Conservation (phyloP, 1,140 invertebrate species). For the Mactra quadrangularis region DNA sequence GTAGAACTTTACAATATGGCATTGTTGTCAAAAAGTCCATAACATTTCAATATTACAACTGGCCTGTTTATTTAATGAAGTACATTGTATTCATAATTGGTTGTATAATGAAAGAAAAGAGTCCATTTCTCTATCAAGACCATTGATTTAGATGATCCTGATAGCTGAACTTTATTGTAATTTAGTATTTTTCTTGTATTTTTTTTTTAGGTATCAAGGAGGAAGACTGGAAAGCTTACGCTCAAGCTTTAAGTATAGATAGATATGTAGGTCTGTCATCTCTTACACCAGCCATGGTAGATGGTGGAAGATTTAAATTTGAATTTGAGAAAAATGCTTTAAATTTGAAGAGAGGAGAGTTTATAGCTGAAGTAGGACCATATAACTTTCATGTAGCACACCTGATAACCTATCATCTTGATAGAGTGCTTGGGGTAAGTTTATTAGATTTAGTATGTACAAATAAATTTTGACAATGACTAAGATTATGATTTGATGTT, state of each 20-base stretch:
- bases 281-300: constrained; percentile 37
- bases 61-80: too few relatives aligned
- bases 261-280: constrained; percentile 50
- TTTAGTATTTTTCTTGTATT: constrained; percentile 14
- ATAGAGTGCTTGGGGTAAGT: constrained; percentile 79
- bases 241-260: constrained; percentile 58
- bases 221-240: constrained; percentile 70
- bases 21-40: too few relatives aligned
- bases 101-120: too few relatives aligned
- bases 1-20: too few relatives aligned
- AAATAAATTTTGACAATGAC: too few relatives aligned
- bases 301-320: constrained; percentile 69
- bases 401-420: constrained; percentile 71
- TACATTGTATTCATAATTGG: too few relatives aligned
- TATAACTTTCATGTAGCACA: constrained; percentile 70
- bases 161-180: too few relatives aligned
- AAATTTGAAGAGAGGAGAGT: constrained; percentile 66
- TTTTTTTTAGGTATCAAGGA: constrained; percentile 70
- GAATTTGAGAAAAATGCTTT: constrained; percentile 49
- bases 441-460: too few relatives aligned
- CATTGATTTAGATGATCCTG: too few relatives aligned
- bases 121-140: too few relatives aligned
- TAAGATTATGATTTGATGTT: too few relatives aligned
- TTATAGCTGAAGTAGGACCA: constrained; percentile 72
- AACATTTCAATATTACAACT: too few relatives aligned